Evolutionary conservation across 2,797 vertebrate species (phyloP).

Genomic region (Melanotaenia parkinsoni): DNA sequence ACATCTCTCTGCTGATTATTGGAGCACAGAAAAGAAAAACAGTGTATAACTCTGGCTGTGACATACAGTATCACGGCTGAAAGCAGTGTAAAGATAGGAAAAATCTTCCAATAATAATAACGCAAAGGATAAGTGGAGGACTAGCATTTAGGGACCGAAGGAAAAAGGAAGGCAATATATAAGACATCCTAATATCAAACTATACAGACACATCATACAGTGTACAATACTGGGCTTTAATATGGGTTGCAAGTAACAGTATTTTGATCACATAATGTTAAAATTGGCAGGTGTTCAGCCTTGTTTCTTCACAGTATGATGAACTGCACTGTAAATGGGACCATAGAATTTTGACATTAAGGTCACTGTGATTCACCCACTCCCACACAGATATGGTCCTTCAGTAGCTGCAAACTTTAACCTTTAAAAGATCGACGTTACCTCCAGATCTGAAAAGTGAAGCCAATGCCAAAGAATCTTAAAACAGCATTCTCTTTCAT

Average conservation of each 20-base stretch:
- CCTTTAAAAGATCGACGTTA: no score
- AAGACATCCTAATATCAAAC: constrained; percentile 27
- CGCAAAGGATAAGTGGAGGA: neutral
- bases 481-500: no score
- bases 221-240: constrained; percentile 17
- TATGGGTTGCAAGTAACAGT: neutral
- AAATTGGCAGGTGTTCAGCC: no score
- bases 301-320: no score
- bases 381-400: no score
- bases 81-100: constrained; percentile 10
- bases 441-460: no score
- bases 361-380: no score
- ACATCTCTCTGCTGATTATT: constrained; percentile 29
- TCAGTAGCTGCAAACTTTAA: no score
- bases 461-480: no score
- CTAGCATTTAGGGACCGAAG: neutral
- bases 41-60: constrained; percentile 3
- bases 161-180: neutral
- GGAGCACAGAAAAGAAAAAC: neutral
- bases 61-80: neutral
- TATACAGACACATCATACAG: constrained; percentile 2
- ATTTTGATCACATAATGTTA: neutral
- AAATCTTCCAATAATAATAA: constrained; percentile 3
- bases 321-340: no score
- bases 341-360: no score